phyloP scores from a whole-genome alignment of 1,140 invertebrate species.

The Trichonephila inaurata region DNA sequence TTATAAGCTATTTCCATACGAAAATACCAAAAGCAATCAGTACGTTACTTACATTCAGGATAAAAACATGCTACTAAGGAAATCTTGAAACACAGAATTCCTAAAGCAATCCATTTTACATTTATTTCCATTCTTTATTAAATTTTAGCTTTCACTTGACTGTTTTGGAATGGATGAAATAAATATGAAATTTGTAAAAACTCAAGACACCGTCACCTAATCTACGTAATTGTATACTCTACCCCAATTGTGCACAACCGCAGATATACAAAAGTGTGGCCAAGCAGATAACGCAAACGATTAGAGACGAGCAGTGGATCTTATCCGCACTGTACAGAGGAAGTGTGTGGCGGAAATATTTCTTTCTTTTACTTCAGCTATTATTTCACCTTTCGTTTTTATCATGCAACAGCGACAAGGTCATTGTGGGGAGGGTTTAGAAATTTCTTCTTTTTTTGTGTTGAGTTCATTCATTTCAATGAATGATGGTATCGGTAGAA shows the following conservation, averaged over 20 bases:
- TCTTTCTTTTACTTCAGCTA: background rate
- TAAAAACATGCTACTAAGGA: background rate
- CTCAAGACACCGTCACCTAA: no score
- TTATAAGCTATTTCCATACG: no score
- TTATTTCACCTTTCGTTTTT: constrained; percentile 23
- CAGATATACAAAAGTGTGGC: background rate
- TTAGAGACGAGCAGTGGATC: background rate
- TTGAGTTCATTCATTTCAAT: background rate
- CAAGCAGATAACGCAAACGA: background rate
- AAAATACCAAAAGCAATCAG: no score
- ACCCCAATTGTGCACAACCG: background rate
- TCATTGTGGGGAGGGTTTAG: background rate
- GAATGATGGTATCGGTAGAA: background rate
- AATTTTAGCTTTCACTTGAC: background rate
- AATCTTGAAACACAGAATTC: constrained; percentile 44
- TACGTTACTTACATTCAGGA: background rate
- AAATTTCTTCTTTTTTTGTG: background rate
- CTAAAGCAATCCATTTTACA: constrained; percentile 40
- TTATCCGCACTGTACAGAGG: background rate
- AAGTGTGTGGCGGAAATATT: background rate
- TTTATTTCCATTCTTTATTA: constrained; percentile 52
- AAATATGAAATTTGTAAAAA: background rate
- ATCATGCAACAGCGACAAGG: constrained; percentile 16
- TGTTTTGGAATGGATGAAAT: background rate
- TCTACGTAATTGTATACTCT: background rate